phyloP scores from a whole-genome alignment of 1,140 invertebrate species.

The Bombus consobrinus region DNA sequence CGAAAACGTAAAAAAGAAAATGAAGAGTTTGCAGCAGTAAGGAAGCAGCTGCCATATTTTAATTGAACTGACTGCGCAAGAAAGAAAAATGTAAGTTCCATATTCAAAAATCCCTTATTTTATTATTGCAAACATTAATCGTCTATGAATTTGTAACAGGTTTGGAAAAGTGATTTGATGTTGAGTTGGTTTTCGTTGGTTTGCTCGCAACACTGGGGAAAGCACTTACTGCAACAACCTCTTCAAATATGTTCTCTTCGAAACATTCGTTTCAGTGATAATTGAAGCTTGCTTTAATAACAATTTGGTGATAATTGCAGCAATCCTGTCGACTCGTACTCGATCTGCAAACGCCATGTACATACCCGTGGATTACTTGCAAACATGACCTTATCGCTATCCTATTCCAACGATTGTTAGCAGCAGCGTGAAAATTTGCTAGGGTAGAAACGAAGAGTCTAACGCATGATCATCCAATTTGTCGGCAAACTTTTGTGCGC shows the following conservation, averaged over 20 bases:
- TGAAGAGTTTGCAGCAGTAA: too few relatives aligned
- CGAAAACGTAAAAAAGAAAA: too few relatives aligned
- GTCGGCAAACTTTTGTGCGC: conserved; percentile 60
- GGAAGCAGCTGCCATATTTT: too few relatives aligned
- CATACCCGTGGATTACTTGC: neutral
- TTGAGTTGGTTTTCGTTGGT: neutral
- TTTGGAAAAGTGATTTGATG: too few relatives aligned
- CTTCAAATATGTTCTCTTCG: too few relatives aligned
- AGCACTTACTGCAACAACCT: too few relatives aligned
- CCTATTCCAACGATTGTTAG: conserved; percentile 22
- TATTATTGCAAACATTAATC: too few relatives aligned
- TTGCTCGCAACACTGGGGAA: too few relatives aligned
- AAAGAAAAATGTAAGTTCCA: too few relatives aligned
- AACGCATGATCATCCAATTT: conserved; percentile 59
- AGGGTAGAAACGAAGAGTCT: conserved; percentile 31
- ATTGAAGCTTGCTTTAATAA: neutral
- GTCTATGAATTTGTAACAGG: too few relatives aligned
- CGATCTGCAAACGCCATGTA: neutral
- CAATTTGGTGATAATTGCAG: neutral
- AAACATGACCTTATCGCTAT: neutral
- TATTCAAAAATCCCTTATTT: too few relatives aligned
- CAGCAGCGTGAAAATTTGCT: neutral
- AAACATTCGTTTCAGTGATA: neutral
- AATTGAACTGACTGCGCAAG: too few relatives aligned
- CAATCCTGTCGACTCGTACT: neutral